Evolutionary conservation across 2,113 vertebrate genomes (phyloP), one percentile per base, ranked within the genome.

Genomic region (Lucifuga dentata): DNA sequence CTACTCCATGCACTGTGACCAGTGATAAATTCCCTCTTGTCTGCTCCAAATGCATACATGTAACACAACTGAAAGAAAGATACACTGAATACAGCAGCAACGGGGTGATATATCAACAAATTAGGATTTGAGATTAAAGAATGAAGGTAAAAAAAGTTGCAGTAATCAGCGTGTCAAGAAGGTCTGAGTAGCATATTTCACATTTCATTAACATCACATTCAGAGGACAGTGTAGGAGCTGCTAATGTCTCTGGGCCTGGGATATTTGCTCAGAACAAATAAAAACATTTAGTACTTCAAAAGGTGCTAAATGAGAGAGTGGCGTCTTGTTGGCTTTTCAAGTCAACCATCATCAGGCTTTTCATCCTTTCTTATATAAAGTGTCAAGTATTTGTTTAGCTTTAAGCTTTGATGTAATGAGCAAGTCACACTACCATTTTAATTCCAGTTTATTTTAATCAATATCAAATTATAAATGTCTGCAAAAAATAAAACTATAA

Each of bases 241-340:
- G 17, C 11, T 8, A 11, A 5, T 64, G 35, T 73, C 58, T 64
- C 55, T 43, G 21, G 48, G 53, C 16, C 55, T 11, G 8, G 29
- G 10, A 26, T 36, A 56, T 80, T n/a, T 71, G 33, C 61, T 50
- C 12, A 26, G 45, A 58, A 35, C 62, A 85, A 82, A 84, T 69
- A 81, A 78, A 85, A 71, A 73, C 29, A 59, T 85, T 80, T 71
- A 80, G 60, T 39, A 15, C 56, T 57, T n/a, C 59, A 29, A 56
- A 39, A 10, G 44, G 68, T 74, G 79, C 44, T 79, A 84, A 87
- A 66, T 84, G 80, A 84, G 60, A 72, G 43, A 23, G 68, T 41
- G 20, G 52, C 38, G 7, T 77, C 29, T 64, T 45, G 29, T 51
- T 72, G 58, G 23, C 19, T 58, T 68, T 73, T 75, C 49, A 70